These are phyloP conservation scores for Malurus elegans DNA, from an alignment of 2,113 vertebrate species.

Conservation along the genomic window DNA sequence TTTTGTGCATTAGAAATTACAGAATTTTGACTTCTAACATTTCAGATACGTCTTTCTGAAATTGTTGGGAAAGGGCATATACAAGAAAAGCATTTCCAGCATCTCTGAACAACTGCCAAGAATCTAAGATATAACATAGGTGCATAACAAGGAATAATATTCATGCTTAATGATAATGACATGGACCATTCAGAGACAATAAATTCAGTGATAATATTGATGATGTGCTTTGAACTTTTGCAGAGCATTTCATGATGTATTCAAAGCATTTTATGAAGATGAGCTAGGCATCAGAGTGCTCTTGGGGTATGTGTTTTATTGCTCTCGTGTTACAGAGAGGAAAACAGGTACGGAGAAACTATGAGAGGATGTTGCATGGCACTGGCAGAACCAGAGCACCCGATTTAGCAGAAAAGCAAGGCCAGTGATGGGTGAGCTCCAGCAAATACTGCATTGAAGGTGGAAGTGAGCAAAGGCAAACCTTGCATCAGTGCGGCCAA, in stretches of 20 bases:
- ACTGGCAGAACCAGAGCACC: not conserved
- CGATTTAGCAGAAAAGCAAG: not conserved
- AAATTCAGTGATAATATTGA: not conserved
- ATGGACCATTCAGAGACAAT: not conserved
- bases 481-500: fast-evolving
- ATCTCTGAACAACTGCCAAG: not conserved
- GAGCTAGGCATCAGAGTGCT: not conserved
- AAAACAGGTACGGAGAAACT: not conserved
- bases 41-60: constrained; percentile 11
- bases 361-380: not conserved
- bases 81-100: not conserved
- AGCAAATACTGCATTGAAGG: not conserved
- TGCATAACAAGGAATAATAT: not conserved
- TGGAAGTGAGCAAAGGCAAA: not conserved
- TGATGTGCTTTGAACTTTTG: not conserved
- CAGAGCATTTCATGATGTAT: not conserved
- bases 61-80: constrained; percentile 27
- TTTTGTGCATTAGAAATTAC: constrained; percentile 33
- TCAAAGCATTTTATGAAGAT: not conserved
- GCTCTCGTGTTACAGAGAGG: not conserved
- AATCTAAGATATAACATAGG: not conserved
- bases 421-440: not conserved
- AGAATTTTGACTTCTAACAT: constrained; percentile 39
- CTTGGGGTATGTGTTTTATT: not conserved
- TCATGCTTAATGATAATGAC: not conserved